A percentile compares a stretch with the other conserved stretches of the same genome.
These are phyloP conservation scores for Sebastes matsubarae DNA, from an alignment of 2,797 vertebrate genomes.

Conservation along the genomic window DNA sequence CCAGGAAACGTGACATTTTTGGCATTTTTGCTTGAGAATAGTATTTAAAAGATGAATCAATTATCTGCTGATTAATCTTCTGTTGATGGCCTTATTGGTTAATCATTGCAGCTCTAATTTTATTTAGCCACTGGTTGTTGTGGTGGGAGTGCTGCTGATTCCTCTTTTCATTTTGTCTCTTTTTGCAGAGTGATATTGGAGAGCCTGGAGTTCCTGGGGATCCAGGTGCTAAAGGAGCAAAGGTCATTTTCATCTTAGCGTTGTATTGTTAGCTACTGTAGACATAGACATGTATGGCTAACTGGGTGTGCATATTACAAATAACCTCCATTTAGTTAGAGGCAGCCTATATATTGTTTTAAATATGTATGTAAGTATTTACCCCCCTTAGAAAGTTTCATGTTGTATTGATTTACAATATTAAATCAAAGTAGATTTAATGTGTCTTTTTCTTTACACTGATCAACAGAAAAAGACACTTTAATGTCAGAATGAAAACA, in stretches of 20 bases:
- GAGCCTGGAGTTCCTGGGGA: constrained; percentile 59
- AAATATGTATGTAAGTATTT: background rate
- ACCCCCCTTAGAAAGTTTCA: background rate
- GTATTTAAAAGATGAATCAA: background rate
- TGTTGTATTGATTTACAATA: background rate
- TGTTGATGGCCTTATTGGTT: background rate
- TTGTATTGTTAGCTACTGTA: background rate
- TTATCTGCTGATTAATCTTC: background rate
- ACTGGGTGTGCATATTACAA: background rate
- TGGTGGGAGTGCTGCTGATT: background rate
- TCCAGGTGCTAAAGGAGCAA: constrained; percentile 69
- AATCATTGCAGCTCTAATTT: background rate
- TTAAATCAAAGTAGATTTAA: background rate
- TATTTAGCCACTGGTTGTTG: background rate
- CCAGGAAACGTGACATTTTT: background rate
- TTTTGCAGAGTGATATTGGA: constrained; percentile 62
- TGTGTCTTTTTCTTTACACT: background rate
- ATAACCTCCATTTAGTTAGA: background rate
- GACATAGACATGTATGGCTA: background rate
- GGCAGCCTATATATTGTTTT: background rate
- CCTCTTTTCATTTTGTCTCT: background rate
- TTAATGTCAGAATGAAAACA: background rate
- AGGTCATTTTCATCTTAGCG: constrained; percentile 52
- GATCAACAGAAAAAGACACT: background rate
- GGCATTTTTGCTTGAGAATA: background rate